Conservation (phyloP, 2,113 vertebrate species). For the Tyrannus savana region DNA sequence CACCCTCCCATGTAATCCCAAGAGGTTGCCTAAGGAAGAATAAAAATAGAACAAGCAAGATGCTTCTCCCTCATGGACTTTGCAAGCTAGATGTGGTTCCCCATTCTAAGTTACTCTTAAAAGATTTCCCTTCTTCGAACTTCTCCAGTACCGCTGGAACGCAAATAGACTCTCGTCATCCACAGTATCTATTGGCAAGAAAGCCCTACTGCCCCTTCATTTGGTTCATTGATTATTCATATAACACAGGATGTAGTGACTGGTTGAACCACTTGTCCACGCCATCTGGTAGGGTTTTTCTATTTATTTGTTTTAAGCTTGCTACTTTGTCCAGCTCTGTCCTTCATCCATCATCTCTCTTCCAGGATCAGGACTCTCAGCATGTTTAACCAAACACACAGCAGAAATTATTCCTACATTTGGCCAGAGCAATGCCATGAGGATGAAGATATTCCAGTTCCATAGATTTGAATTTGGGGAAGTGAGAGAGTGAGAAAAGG, state of each 20-base stretch:
- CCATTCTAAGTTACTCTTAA: neutral
- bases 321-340: neutral
- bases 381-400: neutral
- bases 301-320: neutral
- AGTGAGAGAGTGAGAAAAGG: neutral
- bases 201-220: neutral
- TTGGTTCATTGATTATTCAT: neutral
- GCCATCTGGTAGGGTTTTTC: neutral
- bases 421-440: neutral
- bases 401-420: neutral
- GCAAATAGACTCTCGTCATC: neutral
- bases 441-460: neutral
- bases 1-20: neutral
- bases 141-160: neutral
- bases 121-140: neutral
- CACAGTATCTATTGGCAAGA: neutral
- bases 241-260: fast-evolving
- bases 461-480: neutral
- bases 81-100: neutral
- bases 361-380: neutral
- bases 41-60: neutral
- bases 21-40: neutral
- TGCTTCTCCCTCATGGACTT: neutral
- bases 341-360: neutral
- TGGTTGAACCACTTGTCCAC: neutral